phyloP scores from a whole-genome alignment of 1,140 invertebrate genomes.

The Lasioglossum baleicum region DNA sequence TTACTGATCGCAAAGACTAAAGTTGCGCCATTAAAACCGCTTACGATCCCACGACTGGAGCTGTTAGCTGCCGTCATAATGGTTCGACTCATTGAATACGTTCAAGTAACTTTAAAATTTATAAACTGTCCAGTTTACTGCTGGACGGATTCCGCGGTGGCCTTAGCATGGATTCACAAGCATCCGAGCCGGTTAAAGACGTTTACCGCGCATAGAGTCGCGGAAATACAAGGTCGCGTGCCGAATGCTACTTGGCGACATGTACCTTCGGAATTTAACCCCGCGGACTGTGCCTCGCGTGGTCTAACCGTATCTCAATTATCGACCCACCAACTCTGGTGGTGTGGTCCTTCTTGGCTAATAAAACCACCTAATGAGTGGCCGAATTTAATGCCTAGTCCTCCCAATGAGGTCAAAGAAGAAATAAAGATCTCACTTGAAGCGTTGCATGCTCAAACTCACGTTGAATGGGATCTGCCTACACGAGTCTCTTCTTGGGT shows the following conservation, averaged over 20 bases:
- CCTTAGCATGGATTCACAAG: neutral
- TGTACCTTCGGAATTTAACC: neutral
- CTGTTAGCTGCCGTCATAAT: neutral
- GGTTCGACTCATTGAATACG: neutral
- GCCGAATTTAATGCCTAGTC: neutral
- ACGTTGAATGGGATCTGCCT: no score
- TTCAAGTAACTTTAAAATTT: neutral
- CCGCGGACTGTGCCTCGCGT: constrained; percentile 9
- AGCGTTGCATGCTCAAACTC: neutral
- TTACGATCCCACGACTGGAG: neutral
- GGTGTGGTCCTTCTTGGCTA: constrained; percentile 1
- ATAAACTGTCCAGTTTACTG: neutral
- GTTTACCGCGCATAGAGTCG: neutral
- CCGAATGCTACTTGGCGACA: no score
- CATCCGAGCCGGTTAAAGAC: neutral
- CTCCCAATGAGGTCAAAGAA: neutral
- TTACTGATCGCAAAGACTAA: neutral
- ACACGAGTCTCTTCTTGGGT: no score
- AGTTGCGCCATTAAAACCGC: neutral
- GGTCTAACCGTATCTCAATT: neutral
- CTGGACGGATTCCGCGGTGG: neutral
- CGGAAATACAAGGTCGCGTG: no score
- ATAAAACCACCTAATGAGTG: neutral
- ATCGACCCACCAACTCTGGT: neutral
- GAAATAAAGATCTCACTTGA: neutral